Base-by-base conservation (phyloP, 2,888 invertebrate genomes). In the Copidosoma aretas region DNA sequence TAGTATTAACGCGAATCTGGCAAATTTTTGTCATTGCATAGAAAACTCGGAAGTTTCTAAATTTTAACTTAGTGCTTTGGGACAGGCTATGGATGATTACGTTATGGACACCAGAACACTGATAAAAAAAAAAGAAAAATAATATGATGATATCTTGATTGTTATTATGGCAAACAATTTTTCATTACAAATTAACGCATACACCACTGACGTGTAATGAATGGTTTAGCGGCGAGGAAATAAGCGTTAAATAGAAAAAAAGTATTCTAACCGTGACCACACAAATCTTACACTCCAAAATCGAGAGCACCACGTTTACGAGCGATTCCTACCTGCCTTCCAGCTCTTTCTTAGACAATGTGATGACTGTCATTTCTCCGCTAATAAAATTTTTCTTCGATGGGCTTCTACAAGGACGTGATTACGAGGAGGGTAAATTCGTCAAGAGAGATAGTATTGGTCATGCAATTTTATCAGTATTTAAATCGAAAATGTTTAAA, bases 401-500 rank as follows among this genome's bases (percentile, higher is more conserved):
- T 46, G 43, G 17, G 3, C 43, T 8, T 46, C 12, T 46, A 46
- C 15, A 8, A 1, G 12, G 12, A 46, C 15, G 17, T 46, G 12
- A 17, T 15, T 15, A 14, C 3, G 43, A 46, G 1, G 4, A 46
- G 14, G 12, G 12, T 8, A 46, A 46, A 8, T 8, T 46, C 12
- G 17, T 46, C 12, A 46, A 46, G 12, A 14, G 43, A 3, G 43
- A 46, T 12, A 46, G 17, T 17, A 12, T 46, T 15, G 12, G 8
- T 17, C 43, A 46, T 43, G 39, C 52, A 10, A 67, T 71, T 19
- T 56, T 69, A 53, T 59, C 57, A 24, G 41, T 25, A 14, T 43
- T 71, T 63, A 25, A 61, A 10, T 71, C 71, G 19, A 61, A 25
- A 14, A 56, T 56, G 10, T 73, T 71, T 22, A 59, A 62, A 17